Conservation (phyloP, 2,888 invertebrate species). For the Plagodis pulveraria region DNA sequence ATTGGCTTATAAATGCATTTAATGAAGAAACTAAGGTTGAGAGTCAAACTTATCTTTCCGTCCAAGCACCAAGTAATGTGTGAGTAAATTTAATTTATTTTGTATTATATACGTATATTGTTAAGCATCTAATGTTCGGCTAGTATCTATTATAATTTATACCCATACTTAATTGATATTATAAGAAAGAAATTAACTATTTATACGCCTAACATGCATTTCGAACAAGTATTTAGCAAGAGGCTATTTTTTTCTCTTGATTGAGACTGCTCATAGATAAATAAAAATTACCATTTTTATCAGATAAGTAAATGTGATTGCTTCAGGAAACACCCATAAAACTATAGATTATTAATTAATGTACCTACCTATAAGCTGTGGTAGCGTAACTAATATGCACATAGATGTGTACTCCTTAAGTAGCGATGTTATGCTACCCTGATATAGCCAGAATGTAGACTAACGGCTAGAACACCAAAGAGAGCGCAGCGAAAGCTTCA, state of each 20-base stretch:
- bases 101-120: not conserved
- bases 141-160: too few relatives aligned
- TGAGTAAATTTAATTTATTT: conserved; percentile 6
- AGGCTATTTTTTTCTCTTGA: conserved; percentile 47
- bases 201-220: conserved; percentile 1
- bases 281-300: conserved; percentile 24
- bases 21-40: not conserved
- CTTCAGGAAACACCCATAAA: conserved; percentile 1
- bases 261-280: conserved; percentile 42
- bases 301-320: conserved; percentile 33
- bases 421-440: conserved; percentile 45
- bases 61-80: conserved; percentile 14
- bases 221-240: conserved; percentile 39
- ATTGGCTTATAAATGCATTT: not conserved
- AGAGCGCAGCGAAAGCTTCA: conserved; percentile 44
- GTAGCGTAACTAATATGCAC: not conserved
- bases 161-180: too few relatives aligned
- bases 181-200: too few relatives aligned
- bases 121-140: conserved; percentile 1
- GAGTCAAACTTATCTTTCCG: conserved; percentile 11
- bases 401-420: conserved; percentile 19
- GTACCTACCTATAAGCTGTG: too few relatives aligned
- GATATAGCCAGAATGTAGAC: conserved; percentile 47
- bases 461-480: conserved; percentile 84
- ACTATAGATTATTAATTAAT: too few relatives aligned